Evolutionary conservation across 2,113 vertebrate species (phyloP).

Genomic region (Archilochus colubris): DNA sequence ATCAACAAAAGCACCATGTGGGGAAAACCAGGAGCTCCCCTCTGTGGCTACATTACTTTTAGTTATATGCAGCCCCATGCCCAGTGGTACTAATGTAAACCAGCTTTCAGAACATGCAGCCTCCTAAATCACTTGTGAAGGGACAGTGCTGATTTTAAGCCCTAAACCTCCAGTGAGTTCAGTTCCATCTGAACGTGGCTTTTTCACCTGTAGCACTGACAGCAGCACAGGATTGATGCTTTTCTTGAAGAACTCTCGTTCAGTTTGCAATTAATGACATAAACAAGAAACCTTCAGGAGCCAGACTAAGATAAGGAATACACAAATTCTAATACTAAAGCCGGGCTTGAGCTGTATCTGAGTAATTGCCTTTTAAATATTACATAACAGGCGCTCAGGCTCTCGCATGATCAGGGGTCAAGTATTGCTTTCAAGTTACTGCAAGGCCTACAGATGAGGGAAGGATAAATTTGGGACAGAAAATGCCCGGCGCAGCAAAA

Average conservation of each 20-base stretch:
- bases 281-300: not conserved
- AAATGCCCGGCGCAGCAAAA: not conserved
- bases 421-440: rapidly evolving
- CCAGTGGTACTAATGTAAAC: not conserved
- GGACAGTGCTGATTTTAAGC: not conserved
- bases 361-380: not conserved
- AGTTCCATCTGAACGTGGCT: too few species aligned
- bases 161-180: not conserved
- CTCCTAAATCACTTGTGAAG: not conserved
- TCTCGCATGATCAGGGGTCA: not conserved
- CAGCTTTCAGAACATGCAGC: not conserved
- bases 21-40: not conserved
- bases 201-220: too few species aligned
- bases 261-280: not conserved
- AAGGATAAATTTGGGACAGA: too few species aligned
- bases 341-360: not conserved
- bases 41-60: not conserved
- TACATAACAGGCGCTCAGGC: rapidly evolving
- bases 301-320: not conserved
- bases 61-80: rapidly evolving
- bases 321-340: not conserved
- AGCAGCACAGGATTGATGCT: rapidly evolving
- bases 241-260: not conserved
- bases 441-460: not conserved
- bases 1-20: not conserved